Evolutionary conservation across 2,113 vertebrate species (phyloP), one percentile per base, ranked within the genome.

Genomic region (Amphiprion ocellaris): DNA sequence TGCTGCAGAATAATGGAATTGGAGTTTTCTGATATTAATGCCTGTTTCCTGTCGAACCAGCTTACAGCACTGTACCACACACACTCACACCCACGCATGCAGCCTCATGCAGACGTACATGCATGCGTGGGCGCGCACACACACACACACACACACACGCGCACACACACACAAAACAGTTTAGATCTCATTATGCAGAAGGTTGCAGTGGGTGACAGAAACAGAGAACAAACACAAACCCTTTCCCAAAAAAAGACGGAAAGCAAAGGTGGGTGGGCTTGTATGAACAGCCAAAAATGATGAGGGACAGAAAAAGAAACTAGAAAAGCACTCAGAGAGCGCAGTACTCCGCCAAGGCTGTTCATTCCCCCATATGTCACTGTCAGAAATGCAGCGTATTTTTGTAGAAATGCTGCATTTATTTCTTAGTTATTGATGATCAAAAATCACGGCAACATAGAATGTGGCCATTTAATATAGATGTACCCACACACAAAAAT

Each of bases 111-210:
- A 26, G 26, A 26, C 26, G 1, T 26, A 26, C 26, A 26, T 26
- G 26, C 26, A 26, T 26, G 26, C 26, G 26, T 61, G 21, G 21
- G 21, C 28, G 5, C 28, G 3, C 28, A 30, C 28, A 30, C 28
- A 30, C 28, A 5, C 61, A 73, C 56, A 77, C 69, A 62, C 53
- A 67, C 69, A 46, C 53, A 71, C 69, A 60, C 53, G 60, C 47
- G 69, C 70, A 74, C 54, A 73, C 62, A 46, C 23, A 72, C 46
- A 15, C 26, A 67, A 15, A 44, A 44, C 12, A 3, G 12, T 12
- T 28, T 10, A 66, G 14, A 26, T 12, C 23, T 49, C 11, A 37
- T 50, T 33, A 50, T 76, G 4, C 55, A 44, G 49, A 21, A 53
- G 50, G 62, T n/a, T 67, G 62, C 28, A 56, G 23, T 73, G 61